phyloP scores from a whole-genome alignment of 1,140 invertebrate genomes.

The Drosophila carrolli region DNA sequence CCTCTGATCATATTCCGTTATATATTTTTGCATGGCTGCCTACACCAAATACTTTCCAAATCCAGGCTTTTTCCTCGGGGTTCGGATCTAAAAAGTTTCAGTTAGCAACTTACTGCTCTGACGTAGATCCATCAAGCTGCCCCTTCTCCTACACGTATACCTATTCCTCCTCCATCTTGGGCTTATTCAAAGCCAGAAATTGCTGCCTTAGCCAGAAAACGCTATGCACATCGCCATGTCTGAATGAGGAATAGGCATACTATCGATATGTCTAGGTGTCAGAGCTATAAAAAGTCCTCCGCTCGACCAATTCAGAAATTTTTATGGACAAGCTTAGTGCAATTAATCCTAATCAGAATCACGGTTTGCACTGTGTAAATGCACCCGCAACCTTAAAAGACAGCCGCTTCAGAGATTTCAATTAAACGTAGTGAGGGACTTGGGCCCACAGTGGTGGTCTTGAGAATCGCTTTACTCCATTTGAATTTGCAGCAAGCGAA shows the following conservation, averaged over 20 bases:
- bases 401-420: too few species aligned
- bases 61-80: neutral
- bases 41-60: neutral
- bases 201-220: neutral
- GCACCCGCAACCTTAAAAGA: too few species aligned
- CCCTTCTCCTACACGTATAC: neutral
- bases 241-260: neutral
- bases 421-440: neutral
- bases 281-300: neutral
- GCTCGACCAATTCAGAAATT: neutral
- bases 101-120: too few species aligned
- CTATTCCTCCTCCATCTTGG: neutral
- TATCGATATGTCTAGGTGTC: neutral
- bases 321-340: neutral
- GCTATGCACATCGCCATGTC: neutral
- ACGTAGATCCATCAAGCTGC: neutral
- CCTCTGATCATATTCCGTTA: neutral
- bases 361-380: neutral
- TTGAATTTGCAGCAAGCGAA: too few species aligned
- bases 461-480: too few species aligned
- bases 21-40: neutral
- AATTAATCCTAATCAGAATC: neutral
- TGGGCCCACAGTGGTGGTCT: too few species aligned
- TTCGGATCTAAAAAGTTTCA: neutral
- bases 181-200: neutral